Conservation (phyloP, 2,888 invertebrate genomes). For the Athalia circularis region DNA sequence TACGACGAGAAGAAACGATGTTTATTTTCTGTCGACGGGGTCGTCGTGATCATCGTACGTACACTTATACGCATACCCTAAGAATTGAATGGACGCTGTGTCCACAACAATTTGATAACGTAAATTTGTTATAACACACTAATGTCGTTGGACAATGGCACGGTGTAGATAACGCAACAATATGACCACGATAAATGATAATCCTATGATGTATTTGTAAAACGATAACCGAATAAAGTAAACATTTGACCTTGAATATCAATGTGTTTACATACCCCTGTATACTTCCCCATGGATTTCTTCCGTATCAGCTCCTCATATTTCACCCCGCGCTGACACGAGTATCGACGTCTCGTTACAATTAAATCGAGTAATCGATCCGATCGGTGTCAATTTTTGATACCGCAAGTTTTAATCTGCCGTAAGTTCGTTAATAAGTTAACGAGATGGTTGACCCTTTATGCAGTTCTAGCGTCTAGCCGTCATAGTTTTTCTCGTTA, state of each 20-base stretch:
- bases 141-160: conserved; percentile 34
- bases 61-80: background rate
- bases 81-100: conserved; percentile 21
- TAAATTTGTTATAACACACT: conserved; percentile 30
- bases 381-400: background rate
- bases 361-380: too few species aligned
- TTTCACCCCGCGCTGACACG: background rate
- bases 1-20: background rate
- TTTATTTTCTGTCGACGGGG: conserved; percentile 14
- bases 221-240: conserved; percentile 13
- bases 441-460: conserved; percentile 37
- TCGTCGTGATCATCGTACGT: background rate
- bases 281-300: conserved; percentile 30
- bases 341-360: background rate
- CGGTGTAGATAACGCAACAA: conserved; percentile 26
- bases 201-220: conserved; percentile 39
- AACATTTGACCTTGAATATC: conserved; percentile 42
- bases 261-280: background rate
- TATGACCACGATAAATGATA: conserved; percentile 30
- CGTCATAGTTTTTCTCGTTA: conserved; percentile 40
- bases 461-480: conserved; percentile 29
- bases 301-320: conserved; percentile 25
- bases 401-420: conserved; percentile 24
- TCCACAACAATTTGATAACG: conserved; percentile 31
- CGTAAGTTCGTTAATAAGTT: conserved; percentile 12